phyloP scores from a whole-genome alignment of 1,140 invertebrate genomes.

The Drosophila serrata region DNA sequence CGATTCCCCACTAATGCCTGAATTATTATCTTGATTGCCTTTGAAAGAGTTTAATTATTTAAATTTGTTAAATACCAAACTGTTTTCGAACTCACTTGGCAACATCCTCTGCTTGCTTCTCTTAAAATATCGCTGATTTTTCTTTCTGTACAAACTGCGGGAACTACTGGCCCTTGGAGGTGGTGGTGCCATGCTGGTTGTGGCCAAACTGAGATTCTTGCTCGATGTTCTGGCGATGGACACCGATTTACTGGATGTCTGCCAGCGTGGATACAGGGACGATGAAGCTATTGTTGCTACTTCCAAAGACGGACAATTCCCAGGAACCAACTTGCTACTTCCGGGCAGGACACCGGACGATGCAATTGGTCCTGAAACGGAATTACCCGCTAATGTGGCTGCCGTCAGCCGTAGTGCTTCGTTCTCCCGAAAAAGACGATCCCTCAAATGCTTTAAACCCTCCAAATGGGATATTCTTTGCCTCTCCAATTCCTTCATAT shows the following conservation, averaged over 20 bases:
- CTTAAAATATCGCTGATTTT: not conserved
- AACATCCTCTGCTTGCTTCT: not conserved
- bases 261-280: not conserved
- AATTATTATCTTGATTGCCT: not conserved
- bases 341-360: not conserved
- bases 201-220: not conserved
- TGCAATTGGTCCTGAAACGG: not conserved
- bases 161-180: not conserved
- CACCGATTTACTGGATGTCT: constrained; percentile 5
- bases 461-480: constrained; percentile 25
- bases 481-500: constrained; percentile 38
- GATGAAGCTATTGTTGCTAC: too few species aligned
- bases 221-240: not conserved
- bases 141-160: not conserved
- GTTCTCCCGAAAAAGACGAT: constrained; percentile 34
- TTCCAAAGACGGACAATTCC: not conserved
- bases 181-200: not conserved
- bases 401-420: not conserved
- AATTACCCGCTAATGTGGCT: not conserved
- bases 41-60: not conserved
- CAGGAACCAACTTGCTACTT: not conserved
- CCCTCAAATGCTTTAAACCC: constrained; percentile 34
- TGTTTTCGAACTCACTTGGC: not conserved
- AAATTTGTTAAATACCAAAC: not conserved
- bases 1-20: not conserved